Conservation (phyloP, 2,113 vertebrate genomes). For the Peucedramus taeniatus region DNA sequence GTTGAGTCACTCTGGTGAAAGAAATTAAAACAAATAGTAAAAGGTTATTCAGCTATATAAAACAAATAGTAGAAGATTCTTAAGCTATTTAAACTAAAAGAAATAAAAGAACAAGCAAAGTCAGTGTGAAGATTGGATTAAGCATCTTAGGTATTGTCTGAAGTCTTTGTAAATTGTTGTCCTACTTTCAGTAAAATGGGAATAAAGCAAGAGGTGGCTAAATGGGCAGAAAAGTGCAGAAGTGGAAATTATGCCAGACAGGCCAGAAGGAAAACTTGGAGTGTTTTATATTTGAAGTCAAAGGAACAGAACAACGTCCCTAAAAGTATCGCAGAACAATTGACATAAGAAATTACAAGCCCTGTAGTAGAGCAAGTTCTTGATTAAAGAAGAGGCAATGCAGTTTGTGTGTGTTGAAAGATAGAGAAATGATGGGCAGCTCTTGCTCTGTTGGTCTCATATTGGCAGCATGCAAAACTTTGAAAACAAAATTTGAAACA, state of each 20-base stretch:
- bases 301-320: not conserved
- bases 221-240: not conserved
- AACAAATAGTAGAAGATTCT: slow-evolving; percentile 39
- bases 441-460: not conserved
- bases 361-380: not conserved
- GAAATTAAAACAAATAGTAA: slow-evolving; percentile 58
- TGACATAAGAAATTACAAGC: not conserved
- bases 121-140: not conserved
- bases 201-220: not conserved
- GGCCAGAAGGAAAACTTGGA: not conserved
- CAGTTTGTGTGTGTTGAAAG: not conserved
- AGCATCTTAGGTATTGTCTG: not conserved
- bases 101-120: not conserved
- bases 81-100: slow-evolving; percentile 9
- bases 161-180: not conserved
- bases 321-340: not conserved
- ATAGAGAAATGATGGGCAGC: not conserved
- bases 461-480: not conserved
- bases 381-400: not conserved
- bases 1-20: not conserved
- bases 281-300: not conserved
- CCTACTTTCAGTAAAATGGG: not conserved
- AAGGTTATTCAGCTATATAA: slow-evolving; percentile 45
- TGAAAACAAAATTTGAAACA: not conserved
- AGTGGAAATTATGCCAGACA: not conserved